Base-by-base conservation (phyloP, 2,113 vertebrate species). In the Jaculus jaculus region DNA sequence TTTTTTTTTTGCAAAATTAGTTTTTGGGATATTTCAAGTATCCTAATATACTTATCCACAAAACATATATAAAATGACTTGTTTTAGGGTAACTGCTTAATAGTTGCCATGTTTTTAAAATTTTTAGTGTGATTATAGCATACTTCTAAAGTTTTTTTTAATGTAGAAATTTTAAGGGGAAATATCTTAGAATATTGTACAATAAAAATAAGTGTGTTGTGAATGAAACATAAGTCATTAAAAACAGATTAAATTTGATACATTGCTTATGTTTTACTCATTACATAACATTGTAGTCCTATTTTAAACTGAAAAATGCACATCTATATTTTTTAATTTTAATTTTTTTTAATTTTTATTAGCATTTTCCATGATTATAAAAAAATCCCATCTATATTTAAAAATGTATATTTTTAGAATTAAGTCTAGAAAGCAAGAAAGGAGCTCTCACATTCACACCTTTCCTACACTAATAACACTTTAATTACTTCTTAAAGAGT, bases 221-320 rank as follows among this genome's bases (percentile, higher is more conserved):
- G 37, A 15, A 84, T 75, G 7, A 96, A 94, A 3, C 10, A 16
- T 61, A 37, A 91, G 21, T 51, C 87, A 68, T 95, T 93, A 92
- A 78, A 89, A 84, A 61, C 26, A 95, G 39, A 77, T 93, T 10
- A 88, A 34, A 94, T 95, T 91, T 87, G 17, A 94, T 74, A 86
- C n/a, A 54, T 28, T 77, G 16, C 75, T 97, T 13, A 32, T 96
- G 54, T 61, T 94, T 37, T 82, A 94, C 75, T 51, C n/a, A 68
- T 21, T 0, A 28, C 42, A 90, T 73, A 92, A 51, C 82, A 72
- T 47, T 66, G 71, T 89, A 5, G 81, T 75, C 86, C 47, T 58
- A 8, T 65, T 15, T 79, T 0, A 0, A 32, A 90, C 81, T 63
- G 17, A 96, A 94, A 24, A 80, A 91, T 83, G n/a, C 28, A 1